Conservation (phyloP, 1,140 invertebrate species). For the Caerostris extrusa region DNA sequence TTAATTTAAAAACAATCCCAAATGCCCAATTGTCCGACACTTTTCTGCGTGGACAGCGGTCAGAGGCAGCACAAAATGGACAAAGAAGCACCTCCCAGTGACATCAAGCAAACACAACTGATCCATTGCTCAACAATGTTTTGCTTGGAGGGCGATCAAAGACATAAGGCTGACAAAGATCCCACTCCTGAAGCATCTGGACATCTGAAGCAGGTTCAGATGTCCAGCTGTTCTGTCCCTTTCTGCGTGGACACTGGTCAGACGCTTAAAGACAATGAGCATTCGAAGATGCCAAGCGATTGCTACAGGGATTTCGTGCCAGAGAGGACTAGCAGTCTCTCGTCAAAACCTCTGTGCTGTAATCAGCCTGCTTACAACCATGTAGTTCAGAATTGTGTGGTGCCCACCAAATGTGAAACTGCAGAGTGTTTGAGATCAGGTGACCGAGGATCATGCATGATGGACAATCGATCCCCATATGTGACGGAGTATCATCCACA, state of each 20-base stretch:
- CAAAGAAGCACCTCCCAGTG: background rate
- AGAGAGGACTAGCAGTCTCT: background rate
- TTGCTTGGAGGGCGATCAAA: constrained; percentile 1
- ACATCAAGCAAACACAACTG: background rate
- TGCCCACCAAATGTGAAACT: constrained; percentile 37
- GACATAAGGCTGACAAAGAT: background rate
- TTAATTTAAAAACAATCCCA: background rate
- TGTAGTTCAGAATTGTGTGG: constrained; percentile 6
- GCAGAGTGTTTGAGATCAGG: constrained; percentile 30
- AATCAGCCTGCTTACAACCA: background rate
- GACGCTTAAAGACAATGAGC: background rate
- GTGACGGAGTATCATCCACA: background rate
- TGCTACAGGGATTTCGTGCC: constrained; percentile 31
- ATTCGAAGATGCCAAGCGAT: background rate
- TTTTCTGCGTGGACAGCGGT: background rate
- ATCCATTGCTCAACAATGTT: background rate
- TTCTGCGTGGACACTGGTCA: constrained; percentile 8
- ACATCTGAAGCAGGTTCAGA: background rate
- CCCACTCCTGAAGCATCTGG: background rate
- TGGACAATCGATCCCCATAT: constrained; percentile 7
- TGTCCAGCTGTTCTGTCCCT: background rate
- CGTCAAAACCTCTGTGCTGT: background rate
- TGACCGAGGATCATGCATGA: constrained; percentile 27
- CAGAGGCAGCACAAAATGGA: background rate
- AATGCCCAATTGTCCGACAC: background rate